Evolutionary conservation across 2,888 invertebrate species (phyloP), one percentile per base, ranked within the genome.

Genomic region (Apamea sordens): DNA sequence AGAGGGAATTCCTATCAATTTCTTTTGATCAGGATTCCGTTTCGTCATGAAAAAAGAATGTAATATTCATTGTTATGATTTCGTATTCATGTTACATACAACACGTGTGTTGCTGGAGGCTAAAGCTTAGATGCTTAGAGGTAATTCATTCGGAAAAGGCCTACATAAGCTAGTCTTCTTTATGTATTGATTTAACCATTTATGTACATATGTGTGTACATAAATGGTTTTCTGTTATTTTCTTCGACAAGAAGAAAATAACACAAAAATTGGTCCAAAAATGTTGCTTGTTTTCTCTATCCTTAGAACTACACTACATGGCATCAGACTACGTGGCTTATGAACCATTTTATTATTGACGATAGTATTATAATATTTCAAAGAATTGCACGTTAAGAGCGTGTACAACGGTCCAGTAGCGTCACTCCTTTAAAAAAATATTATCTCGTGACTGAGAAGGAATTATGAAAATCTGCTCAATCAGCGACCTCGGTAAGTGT

Each of bases 1-100:
- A 59, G 13, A 70, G 88, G 88, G 87, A 88, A 83, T 88, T 88
- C 82, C 77, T 83, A 86, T 86, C 82, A 83, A 88, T 88, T 88
- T 68, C 85, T 86, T 86, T 88, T 88, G 88, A 88, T 86, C 88
- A 79, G 70, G 41, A 88, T 82, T 79, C 86, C 77, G 69, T 86
- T 85, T 85, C 78, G 67, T 76, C 71, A 63, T 75, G 56, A 73
- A 80, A 87, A 86, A 79, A 74, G 56, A 77, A 84, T 76, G 63
- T 79, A 74, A 81, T 74, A 81, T 86, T 79, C 61, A 84, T 86
- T 84, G 86, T 84, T 86, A 79, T 68, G 76, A 85, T 85, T 87
- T 69, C 65, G 71, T 74, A 82, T 87, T 86, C 82, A 68, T 75
- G 67, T 72, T 63, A 73, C 71, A 61, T 59, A 69, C 11, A 18